These are phyloP conservation scores for Iphiclides podalirius DNA, from an alignment of 2,888 invertebrate genomes.

Conservation along the genomic window DNA sequence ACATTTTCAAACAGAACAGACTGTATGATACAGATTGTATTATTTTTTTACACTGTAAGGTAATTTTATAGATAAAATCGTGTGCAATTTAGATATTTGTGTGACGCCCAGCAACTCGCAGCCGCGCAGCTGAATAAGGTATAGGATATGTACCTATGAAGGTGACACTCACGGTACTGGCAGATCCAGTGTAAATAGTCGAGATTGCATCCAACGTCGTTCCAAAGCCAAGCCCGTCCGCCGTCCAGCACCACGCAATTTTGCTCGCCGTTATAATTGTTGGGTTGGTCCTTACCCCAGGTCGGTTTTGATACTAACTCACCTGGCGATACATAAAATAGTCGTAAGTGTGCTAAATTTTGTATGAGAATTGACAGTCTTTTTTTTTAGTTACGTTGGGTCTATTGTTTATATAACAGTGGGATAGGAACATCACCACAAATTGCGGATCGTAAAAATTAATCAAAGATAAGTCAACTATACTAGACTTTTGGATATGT, in stretches of 20 bases:
- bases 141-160: constrained; percentile 72
- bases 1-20: too few relatives aligned
- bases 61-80: too few relatives aligned
- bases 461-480: too few relatives aligned
- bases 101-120: constrained; percentile 35
- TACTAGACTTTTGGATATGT: too few relatives aligned
- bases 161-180: constrained; percentile 88
- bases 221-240: constrained; percentile 94
- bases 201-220: constrained; percentile 95
- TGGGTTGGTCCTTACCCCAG: constrained; percentile 97
- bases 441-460: too few relatives aligned
- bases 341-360: too few relatives aligned
- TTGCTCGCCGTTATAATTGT: constrained; percentile 97
- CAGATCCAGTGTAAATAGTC: constrained; percentile 97
- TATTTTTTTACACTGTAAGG: too few relatives aligned
- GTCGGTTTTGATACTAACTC: constrained; percentile 88
- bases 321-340: constrained; percentile 78
- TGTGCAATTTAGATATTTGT: too few relatives aligned
- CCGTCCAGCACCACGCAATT: constrained; percentile 97
- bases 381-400: too few relatives aligned
- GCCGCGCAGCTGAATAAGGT: constrained; percentile 49
- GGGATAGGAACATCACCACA: too few relatives aligned
- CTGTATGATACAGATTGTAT: neutral
- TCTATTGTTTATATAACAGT: too few relatives aligned
- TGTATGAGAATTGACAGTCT: too few relatives aligned